phyloP scores from a whole-genome alignment of 1,140 invertebrate genomes.

The Brachionus manjavacas region DNA sequence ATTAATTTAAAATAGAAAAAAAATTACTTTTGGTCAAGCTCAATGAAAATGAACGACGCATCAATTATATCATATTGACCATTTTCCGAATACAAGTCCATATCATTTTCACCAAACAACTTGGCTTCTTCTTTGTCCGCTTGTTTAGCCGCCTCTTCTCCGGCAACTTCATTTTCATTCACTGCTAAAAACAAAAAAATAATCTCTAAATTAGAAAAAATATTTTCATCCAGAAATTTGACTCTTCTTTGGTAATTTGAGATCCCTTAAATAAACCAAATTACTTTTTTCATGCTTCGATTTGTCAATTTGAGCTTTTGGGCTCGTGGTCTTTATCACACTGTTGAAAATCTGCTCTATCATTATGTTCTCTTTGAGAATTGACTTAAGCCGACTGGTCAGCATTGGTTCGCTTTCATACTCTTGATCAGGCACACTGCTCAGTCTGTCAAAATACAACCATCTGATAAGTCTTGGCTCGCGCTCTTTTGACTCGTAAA shows the following conservation, averaged over 20 bases:
- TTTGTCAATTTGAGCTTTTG: background rate
- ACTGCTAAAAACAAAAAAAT: background rate
- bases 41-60: background rate
- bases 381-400: background rate
- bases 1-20: too few species aligned
- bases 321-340: background rate
- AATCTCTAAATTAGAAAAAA: background rate
- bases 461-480: background rate
- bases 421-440: background rate
- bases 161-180: background rate
- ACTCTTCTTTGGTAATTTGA: background rate
- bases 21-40: conserved; percentile 1
- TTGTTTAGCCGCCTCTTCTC: background rate
- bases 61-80: conserved; percentile 32
- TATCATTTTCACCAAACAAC: background rate
- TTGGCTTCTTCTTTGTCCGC: background rate
- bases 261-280: background rate
- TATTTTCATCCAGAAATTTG: background rate
- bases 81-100: background rate
- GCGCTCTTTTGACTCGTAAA: background rate
- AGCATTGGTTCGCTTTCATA: background rate
- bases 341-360: background rate
- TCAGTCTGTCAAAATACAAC: background rate
- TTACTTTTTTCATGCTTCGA: background rate
- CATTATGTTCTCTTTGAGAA: conserved; percentile 10